Base-by-base conservation (phyloP, 2,888 invertebrate genomes). In the Heliconius charithonia region DNA sequence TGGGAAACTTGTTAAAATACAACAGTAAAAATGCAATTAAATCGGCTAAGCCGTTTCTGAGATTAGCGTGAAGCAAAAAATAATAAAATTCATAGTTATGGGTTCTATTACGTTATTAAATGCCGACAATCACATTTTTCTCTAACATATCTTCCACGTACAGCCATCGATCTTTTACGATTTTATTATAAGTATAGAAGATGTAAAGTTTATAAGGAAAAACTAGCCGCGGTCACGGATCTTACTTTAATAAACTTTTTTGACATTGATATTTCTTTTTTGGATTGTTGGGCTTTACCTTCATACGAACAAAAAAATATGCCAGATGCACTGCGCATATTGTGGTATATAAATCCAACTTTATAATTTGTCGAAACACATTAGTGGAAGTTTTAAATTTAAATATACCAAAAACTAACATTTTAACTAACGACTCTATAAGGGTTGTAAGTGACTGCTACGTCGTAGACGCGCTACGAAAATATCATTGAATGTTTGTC, bases 381-480 rank as follows among this genome's bases (percentile, higher is more conserved):
- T 22, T 10, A 10, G 25, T 13, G 4, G 0, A 0, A 63, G 4
- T 13, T 63, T 63, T 27, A 63, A 63, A 63, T 63, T 63, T 27
- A 16, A 25, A 25, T 63, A 63, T n/a, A n/a, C 10, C 12, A 66
- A 66, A 22, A 66, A 37, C 32, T n/a, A 9, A 32, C n/a, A 32
- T 66, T 22, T 37, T 3, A 13, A 22, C n/a, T 25, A n/a, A 67
- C 12, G 4, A 67, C 16, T 41, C 6, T 16, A 45, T 19, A 69
- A 69, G 69, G 69, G 69, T 19, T 69, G 69, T 0, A 69, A 45
- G 9, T 3, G 7, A 45, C 7, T 69, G 69, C 69, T 69, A 69
- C 69, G 69, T 45, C 69, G 69, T 69, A 69, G 69, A 25, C 45
- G 25, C 41, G 45, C 41, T 69, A 69, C 69, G 69, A 69, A 69